These are phyloP conservation scores for Tapera naevia DNA, from an alignment of 2,797 vertebrate genomes.

Conservation along the genomic window DNA sequence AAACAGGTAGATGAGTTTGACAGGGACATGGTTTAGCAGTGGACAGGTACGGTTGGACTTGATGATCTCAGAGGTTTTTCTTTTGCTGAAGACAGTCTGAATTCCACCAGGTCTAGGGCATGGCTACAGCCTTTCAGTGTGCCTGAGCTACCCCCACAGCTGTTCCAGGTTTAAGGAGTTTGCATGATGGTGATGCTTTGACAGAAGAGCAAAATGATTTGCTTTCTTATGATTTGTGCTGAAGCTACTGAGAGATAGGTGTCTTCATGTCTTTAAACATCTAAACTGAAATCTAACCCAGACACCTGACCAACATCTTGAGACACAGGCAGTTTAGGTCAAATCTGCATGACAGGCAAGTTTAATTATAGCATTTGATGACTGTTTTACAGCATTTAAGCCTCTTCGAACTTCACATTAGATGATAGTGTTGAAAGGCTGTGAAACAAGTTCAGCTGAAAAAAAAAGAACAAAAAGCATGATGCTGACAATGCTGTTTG, in stretches of 20 bases:
- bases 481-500: not conserved
- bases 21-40: no score
- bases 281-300: not conserved
- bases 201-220: not conserved
- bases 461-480: constrained; percentile 31
- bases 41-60: no score
- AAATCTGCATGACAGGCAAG: constrained; percentile 53
- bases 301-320: constrained; percentile 40
- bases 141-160: not conserved
- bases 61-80: no score
- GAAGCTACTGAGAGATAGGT: not conserved
- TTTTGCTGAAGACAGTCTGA: not conserved
- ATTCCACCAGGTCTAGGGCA: not conserved
- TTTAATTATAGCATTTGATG: constrained; percentile 56
- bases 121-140: not conserved
- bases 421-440: constrained; percentile 42
- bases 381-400: constrained; percentile 54
- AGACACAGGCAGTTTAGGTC: constrained; percentile 42
- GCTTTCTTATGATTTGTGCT: not conserved
- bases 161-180: not conserved
- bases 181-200: not conserved
- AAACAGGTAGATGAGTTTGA: no score
- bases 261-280: not conserved
- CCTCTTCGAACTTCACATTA: constrained; percentile 42
- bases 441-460: constrained; percentile 29